Evolutionary conservation across 2,888 invertebrate species (phyloP).

Genomic region (Aquatica leii): DNA sequence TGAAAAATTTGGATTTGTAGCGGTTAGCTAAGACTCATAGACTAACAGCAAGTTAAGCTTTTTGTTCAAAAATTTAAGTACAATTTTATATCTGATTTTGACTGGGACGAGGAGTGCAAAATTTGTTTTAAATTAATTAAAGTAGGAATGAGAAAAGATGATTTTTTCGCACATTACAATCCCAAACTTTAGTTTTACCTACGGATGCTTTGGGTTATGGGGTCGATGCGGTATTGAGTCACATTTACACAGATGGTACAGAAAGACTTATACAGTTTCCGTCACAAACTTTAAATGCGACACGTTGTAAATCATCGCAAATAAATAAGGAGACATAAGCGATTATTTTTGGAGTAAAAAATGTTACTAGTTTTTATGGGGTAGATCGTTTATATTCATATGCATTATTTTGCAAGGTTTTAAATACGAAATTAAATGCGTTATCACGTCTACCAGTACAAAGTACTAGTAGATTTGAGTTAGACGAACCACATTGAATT

Average conservation of each 20-base stretch:
- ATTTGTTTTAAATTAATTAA: neutral
- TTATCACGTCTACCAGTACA: neutral
- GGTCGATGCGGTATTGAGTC: neutral
- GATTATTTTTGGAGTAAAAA: neutral
- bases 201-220: neutral
- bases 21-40: too few relatives aligned
- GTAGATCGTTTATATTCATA: neutral
- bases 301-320: slow-evolving; percentile 2
- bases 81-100: too few relatives aligned
- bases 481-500: slow-evolving; percentile 1
- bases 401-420: slow-evolving; percentile 7
- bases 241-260: slow-evolving; percentile 1
- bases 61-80: too few relatives aligned
- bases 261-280: neutral
- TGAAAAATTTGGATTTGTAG: too few relatives aligned
- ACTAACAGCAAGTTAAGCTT: too few relatives aligned
- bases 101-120: too few relatives aligned
- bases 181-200: neutral
- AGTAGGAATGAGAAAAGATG: neutral
- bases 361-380: neutral
- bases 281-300: neutral
- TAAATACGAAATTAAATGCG: neutral
- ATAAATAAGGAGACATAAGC: slow-evolving; percentile 6
- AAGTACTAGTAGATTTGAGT: neutral
- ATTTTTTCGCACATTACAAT: neutral